A percentile compares a stretch with the other conserved stretches of the same genome.
phyloP scores from a whole-genome alignment of 2,797 vertebrate genomes.

The Siniperca obscura region DNA sequence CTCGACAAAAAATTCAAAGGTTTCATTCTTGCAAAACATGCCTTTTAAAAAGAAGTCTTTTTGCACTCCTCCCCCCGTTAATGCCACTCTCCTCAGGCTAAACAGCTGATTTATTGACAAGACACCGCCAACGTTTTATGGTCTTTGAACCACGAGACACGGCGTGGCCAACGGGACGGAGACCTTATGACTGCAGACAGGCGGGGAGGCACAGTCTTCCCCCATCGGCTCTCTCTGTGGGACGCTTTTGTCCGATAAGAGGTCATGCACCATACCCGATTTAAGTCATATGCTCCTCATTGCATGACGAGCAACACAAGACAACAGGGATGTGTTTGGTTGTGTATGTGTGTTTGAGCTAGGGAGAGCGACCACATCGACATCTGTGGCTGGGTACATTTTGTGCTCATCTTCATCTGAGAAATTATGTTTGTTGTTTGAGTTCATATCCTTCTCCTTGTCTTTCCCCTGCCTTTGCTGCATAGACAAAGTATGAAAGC shows the following conservation, averaged over 20 bases:
- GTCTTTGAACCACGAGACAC: conserved; percentile 81
- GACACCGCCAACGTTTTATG: conserved; percentile 62
- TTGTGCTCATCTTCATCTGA: conserved; percentile 39
- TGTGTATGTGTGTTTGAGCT: conserved; percentile 38
- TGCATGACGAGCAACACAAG: conserved; percentile 65
- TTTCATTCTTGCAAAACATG: conserved; percentile 48
- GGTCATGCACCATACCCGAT: conserved; percentile 77
- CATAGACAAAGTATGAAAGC: conserved; percentile 53
- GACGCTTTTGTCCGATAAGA: conserved; percentile 81
- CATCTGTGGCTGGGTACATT: conserved; percentile 44
- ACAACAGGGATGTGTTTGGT: conserved; percentile 74
- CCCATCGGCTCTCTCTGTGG: conserved; percentile 72
- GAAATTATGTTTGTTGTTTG: conserved; percentile 30
- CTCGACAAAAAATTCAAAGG: conserved; percentile 36
- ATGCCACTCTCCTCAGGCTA: conserved; percentile 55
- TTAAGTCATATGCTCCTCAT: conserved; percentile 82
- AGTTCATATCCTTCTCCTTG: conserved; percentile 8
- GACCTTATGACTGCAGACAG: conserved; percentile 81
- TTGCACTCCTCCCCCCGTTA: conserved; percentile 31
- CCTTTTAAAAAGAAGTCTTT: conserved; percentile 12
- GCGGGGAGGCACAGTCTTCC: conserved; percentile 47
- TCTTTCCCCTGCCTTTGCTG: conserved; percentile 43
- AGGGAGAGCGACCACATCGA: conserved; percentile 4
- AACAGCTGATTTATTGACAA: conserved; percentile 76
- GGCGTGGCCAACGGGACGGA: conserved; percentile 71